These are phyloP conservation scores for Lasioglossum vierecki DNA, from an alignment of 2,888 invertebrate genomes.

Conservation along the genomic window DNA sequence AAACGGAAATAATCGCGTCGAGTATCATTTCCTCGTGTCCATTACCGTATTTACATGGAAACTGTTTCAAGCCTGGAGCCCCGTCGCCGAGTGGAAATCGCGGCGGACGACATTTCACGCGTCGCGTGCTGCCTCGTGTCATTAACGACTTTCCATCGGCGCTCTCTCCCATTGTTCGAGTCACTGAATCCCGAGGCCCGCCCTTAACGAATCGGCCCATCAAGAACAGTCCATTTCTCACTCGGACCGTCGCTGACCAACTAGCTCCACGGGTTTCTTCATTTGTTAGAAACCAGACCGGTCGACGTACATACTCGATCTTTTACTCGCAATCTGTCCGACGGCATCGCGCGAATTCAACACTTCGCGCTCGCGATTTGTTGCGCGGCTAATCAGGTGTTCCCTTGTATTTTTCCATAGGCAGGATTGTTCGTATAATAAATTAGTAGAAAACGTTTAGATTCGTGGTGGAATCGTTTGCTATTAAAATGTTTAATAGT, in stretches of 20 bases:
- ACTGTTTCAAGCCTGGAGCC: constrained; percentile 41
- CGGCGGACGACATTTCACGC: constrained; percentile 21
- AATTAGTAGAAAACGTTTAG: too few species aligned
- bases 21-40: constrained; percentile 20
- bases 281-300: not conserved
- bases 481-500: too few species aligned
- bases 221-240: constrained; percentile 23
- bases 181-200: constrained; percentile 20
- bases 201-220: constrained; percentile 52
- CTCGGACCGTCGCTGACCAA: not conserved
- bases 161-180: constrained; percentile 42
- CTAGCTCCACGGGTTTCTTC: constrained; percentile 3
- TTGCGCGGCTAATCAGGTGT: not conserved
- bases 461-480: too few species aligned
- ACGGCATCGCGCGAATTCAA: not conserved
- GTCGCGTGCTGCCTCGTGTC: constrained; percentile 59
- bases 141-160: constrained; percentile 46
- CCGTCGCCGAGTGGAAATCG: constrained; percentile 9
- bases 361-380: not conserved
- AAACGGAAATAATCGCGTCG: constrained; percentile 1
- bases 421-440: not conserved
- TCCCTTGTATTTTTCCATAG: not conserved
- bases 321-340: constrained; percentile 19
- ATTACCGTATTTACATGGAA: constrained; percentile 53
- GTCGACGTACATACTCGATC: not conserved